Evolutionary conservation across 2,797 vertebrate species (phyloP), one percentile per base, ranked within the genome.

Genomic region (Dryobates pubescens): DNA sequence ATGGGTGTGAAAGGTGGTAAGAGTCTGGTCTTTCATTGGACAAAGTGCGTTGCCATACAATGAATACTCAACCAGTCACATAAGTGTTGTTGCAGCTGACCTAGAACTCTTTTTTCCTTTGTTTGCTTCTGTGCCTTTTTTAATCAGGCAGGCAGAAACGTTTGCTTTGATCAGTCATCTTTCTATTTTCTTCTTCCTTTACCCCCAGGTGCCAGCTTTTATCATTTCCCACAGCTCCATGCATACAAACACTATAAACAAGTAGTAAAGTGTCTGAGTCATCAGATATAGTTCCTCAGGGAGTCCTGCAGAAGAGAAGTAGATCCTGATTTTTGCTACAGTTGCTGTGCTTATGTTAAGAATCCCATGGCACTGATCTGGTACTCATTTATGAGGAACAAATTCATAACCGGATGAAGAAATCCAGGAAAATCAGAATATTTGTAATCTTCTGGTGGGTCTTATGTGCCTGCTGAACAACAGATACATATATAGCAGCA

Each of bases 111-210:
- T 8, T 3, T 22, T 78, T 17, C 70, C 70, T 64, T 38, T 8
- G 11, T 19, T 22, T 71, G 64, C 89, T 89, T 77, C 27, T 77
- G 34, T 79, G 88, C 64, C 64, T 90, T 91, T 92, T 87, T 36
- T 88, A 90, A 93, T 90, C 82, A 93, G 68, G 41, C 67, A 89
- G 83, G 83, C 74, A 95, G 89, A 96, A 95, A 75, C 58, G 84
- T 73, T 90, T 95, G 43, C 93, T 95, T 96, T 96, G 92, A 96
- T 95, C 94, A 79, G 34, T 86, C 57, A 62, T 94, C 89, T 89
- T 96, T 92, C 88, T 93, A 49, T 95, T 95, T 95, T 91, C 93
- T 86, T 86, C 80, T 84, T 91, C 62, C 83, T 93, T 91, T 90
- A 84, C 81, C 92, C 72, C 30, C 78, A 93, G 93, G 91, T 94